Evolutionary conservation across 1,140 invertebrate species (phyloP), one percentile per base, ranked within the genome.

Genomic region (Papilio dardanus): DNA sequence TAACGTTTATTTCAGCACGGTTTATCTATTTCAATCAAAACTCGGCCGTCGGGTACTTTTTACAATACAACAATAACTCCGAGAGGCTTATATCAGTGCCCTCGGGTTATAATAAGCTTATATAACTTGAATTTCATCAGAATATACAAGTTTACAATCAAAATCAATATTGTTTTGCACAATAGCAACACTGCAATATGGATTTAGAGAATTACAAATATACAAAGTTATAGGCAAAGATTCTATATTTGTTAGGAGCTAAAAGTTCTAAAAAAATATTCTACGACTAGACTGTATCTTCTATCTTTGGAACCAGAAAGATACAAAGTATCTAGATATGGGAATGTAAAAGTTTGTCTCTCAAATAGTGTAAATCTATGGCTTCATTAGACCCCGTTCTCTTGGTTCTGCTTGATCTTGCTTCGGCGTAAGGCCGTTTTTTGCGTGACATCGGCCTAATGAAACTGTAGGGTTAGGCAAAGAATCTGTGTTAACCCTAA

Each of bases 1-100:
- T 91, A 92, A 90, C 86, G 79, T 88, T 87, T 90, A 80, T 80
- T 82, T 83, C 82, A 86, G 76, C 73, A 77, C 67, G 74, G 76
- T 81, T 83, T 85, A 86, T 81, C 80, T 80, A 68, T 81, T 74
- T 80, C 42, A 79, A 79, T 79, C 74, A 71, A 73, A 46, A 73
- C 30, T 30, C 30, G 50, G 33, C 33, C 67, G 21, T 40, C 21
- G 33, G 67, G n/a, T 69, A 37, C 33, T 40, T 19, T 69, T 69
- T 40, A 37, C 37, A 69, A 69, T 69, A 40, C 19, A 68, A 68
- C 31, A 68, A 68, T 68, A 37, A 68, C 14, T 35, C 19, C 7
- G 35, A 62, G 35, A 19, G 33, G 37, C 33, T 69, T 69, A 69
- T 69, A 37, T 37, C 67, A 16, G 37, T 40, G 8, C 67, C 67